Evolutionary conservation across 2,113 vertebrate genomes (phyloP), one percentile per base, ranked within the genome.

Genomic region (Colius striatus): DNA sequence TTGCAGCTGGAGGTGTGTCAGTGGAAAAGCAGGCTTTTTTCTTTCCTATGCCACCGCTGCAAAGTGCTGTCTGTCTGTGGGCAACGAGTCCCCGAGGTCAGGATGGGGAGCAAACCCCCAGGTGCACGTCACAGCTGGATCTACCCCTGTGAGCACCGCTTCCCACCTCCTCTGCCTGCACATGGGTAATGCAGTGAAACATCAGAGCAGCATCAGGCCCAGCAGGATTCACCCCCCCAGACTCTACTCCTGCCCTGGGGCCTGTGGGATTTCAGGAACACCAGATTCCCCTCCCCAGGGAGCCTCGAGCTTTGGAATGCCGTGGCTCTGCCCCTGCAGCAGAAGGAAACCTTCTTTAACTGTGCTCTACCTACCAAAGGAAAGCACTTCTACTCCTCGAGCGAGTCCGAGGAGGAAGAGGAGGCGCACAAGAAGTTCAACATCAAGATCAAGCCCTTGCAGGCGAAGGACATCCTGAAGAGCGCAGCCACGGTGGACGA

Each of bases 331-430:
- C 54, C 10, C 48, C 53, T 0, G 2, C 22, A 43, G 30, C 60
- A 32, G 51, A 5, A 47, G 13, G 51, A 62, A 60, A 38, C 8
- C 15, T 95, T 98, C 99, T 97, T 99, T 99, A 98, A 99, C 98
- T 50, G 96, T 70, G 75, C 73, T 88, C 92, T 95, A 99, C 99
- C 98, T 74, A 98, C 98, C 98, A 99, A 98, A 98, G 98, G 97
- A 96, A 99, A 99, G 96, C 99, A 99, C 92, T 99, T 99, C 96
- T 99, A 99, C 98, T 99, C 99, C 79, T 99, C 99, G 6, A 99
- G 99, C 8, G 99, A 99, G 65, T 99, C 99, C 0, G 99, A 99
- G 94, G 99, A 99, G 41, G 99, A 99, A 48, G 99, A 99, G 90
- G 99, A 99, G 94, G 98, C 98, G 1, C 98, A 98, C 94, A 99